Conservation (phyloP, 35 echinoderm and acorn worm species). For the Lytechinus pictus region DNA sequence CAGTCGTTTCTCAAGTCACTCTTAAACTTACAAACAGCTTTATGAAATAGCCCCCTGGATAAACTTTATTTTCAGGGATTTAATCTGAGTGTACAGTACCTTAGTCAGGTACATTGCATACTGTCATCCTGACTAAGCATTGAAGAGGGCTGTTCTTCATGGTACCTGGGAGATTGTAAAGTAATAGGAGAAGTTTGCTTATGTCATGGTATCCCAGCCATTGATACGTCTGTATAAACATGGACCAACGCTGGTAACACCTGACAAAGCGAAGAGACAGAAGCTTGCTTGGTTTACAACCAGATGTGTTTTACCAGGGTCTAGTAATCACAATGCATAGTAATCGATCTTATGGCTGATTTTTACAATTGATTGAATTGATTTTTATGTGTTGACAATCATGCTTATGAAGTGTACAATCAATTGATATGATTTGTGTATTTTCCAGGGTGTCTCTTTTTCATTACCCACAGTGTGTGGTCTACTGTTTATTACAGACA, state of each 20-base stretch:
- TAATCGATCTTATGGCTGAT: too few species aligned
- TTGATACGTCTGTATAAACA: background rate
- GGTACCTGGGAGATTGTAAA: background rate
- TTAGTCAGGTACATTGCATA: too few species aligned
- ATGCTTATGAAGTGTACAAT: too few species aligned
- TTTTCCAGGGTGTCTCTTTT: background rate
- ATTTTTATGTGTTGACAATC: too few species aligned
- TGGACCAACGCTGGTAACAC: background rate
- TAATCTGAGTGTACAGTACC: background rate
- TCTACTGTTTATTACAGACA: background rate
- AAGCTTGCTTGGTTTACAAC: background rate
- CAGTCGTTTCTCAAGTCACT: too few species aligned
- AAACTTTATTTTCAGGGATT: background rate
- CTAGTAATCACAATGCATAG: too few species aligned
- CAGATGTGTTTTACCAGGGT: background rate
- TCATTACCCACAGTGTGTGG: background rate
- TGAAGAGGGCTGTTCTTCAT: background rate
- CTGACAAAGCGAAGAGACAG: background rate
- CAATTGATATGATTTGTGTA: too few species aligned
- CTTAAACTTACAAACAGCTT: too few species aligned
- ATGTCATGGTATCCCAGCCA: background rate
- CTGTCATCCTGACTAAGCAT: background rate
- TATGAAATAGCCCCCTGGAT: too few species aligned
- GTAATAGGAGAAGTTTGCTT: background rate
- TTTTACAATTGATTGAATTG: too few species aligned